phyloP scores from a whole-genome alignment of 2,797 vertebrate genomes.

The Ctenochaetus hawaiiensis region DNA sequence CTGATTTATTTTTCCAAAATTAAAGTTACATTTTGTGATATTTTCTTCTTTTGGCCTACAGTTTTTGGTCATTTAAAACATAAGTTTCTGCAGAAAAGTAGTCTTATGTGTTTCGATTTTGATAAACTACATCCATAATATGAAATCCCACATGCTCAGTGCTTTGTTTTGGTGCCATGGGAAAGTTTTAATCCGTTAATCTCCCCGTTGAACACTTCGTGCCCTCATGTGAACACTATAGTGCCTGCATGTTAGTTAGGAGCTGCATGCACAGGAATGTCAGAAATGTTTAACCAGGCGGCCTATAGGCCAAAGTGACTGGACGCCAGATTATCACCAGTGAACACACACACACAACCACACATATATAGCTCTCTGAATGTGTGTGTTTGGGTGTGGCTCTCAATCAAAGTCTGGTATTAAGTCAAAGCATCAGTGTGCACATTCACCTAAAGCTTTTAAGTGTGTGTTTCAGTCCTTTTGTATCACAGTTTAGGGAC shows the following conservation, averaged over 20 bases:
- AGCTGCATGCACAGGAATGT: constrained; percentile 64
- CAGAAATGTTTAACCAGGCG: constrained; percentile 73
- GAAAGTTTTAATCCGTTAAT: constrained; percentile 16
- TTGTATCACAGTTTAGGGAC: neutral
- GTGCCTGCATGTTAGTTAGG: constrained; percentile 20
- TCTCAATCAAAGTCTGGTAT: no score
- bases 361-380: neutral
- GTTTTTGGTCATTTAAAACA: neutral
- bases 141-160: neutral
- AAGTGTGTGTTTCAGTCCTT: no score
- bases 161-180: neutral
- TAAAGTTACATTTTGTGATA: neutral
- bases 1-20: neutral
- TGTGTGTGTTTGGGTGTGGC: constrained; percentile 3
- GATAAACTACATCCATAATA: neutral
- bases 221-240: neutral
- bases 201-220: neutral
- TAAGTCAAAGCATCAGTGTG: no score
- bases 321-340: constrained; percentile 57
- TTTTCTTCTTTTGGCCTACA: neutral
- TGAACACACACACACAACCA: constrained; percentile 29
- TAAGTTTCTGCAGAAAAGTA: neutral
- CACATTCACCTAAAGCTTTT: no score
- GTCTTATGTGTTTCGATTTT: neutral
- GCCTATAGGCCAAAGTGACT: constrained; percentile 64